A percentile compares a stretch with the other conserved stretches of the same genome.
Conservation (phyloP, 2,888 invertebrate species). For the Panopea generosa region DNA sequence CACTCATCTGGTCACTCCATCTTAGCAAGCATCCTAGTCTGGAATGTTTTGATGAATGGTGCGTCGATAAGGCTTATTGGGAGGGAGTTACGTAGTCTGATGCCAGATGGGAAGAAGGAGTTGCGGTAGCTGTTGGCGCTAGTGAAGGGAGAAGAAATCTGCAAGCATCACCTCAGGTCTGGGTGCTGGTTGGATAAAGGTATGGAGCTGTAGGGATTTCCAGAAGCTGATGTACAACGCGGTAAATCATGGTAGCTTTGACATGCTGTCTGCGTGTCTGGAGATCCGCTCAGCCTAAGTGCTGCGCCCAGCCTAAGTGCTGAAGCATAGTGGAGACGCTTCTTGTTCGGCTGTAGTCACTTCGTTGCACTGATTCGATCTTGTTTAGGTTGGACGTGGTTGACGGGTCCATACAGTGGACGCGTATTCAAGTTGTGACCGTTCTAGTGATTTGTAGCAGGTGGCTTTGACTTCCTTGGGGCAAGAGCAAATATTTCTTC, state of each 20-base stretch:
- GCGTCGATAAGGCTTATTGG: not conserved
- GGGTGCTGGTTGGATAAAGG: conserved; percentile 2
- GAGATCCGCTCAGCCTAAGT: conserved; percentile 8
- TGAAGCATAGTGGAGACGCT: conserved; percentile 41
- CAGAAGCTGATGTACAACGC: conserved; percentile 4
- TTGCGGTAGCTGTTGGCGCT: not conserved
- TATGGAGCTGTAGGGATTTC: conserved; percentile 3
- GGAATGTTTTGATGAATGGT: not conserved
- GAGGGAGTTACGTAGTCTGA: not conserved
- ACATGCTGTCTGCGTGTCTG: conserved; percentile 13
- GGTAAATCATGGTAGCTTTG: conserved; percentile 35
- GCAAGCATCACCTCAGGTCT: conserved; percentile 22
- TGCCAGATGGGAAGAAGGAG: conserved; percentile 9
- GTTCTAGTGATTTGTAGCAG: conserved; percentile 32
- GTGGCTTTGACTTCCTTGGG: conserved; percentile 33
- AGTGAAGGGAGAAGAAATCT: conserved; percentile 23
- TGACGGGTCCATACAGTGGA: conserved; percentile 36
- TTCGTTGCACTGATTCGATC: conserved; percentile 45
- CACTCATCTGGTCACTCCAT: too few species aligned
- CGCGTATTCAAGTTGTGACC: conserved; percentile 46
- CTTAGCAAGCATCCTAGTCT: too few species aligned
- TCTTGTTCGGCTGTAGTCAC: conserved; percentile 37
- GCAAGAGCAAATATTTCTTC: conserved; percentile 27
- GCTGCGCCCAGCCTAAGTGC: conserved; percentile 22
- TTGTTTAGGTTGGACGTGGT: conserved; percentile 29